Evolutionary conservation across 2,797 vertebrate genomes (phyloP).

Genomic region (Ctenochaetus hawaiiensis): DNA sequence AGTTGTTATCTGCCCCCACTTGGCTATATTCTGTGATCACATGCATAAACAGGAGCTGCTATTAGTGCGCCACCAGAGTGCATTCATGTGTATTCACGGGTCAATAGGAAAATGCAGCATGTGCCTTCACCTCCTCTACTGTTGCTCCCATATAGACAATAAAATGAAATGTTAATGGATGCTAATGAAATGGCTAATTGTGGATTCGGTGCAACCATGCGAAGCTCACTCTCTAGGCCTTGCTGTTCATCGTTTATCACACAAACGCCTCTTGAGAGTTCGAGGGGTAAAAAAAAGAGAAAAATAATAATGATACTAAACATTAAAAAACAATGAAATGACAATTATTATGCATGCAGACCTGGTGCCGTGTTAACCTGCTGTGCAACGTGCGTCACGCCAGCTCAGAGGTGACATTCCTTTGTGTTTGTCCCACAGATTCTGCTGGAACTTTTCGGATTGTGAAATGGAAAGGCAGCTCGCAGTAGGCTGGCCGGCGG

Average conservation of each 20-base stretch:
- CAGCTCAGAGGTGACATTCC: conserved; percentile 77
- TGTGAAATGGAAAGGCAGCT: conserved; percentile 65
- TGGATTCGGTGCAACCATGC: conserved; percentile 80
- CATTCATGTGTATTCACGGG: conserved; percentile 75
- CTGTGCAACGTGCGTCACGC: conserved; percentile 34
- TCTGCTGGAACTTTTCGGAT: conserved; percentile 58
- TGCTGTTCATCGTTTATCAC: conserved; percentile 75
- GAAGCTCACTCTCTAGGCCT: conserved; percentile 71
- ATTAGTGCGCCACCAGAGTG: conserved; percentile 59
- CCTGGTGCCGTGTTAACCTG: conserved; percentile 42
- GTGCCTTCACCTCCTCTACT: conserved; percentile 70
- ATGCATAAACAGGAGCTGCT: conserved; percentile 62
- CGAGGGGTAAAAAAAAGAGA: neutral
- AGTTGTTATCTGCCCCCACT: conserved; percentile 22
- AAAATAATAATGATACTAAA: conserved; percentile 64
- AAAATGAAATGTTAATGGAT: conserved; percentile 86
- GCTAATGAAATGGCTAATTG: conserved; percentile 88
- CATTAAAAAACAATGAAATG: conserved; percentile 70
- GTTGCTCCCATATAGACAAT: conserved; percentile 77
- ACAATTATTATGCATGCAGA: conserved; percentile 62
- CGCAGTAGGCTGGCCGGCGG: conserved; percentile 66
- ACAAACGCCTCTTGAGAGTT: conserved; percentile 71
- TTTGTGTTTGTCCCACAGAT: conserved; percentile 60
- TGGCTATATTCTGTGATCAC: conserved; percentile 47
- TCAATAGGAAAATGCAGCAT: conserved; percentile 73